phyloP scores from a whole-genome alignment of 1,140 invertebrate species.

The Ridgeia piscesae region DNA sequence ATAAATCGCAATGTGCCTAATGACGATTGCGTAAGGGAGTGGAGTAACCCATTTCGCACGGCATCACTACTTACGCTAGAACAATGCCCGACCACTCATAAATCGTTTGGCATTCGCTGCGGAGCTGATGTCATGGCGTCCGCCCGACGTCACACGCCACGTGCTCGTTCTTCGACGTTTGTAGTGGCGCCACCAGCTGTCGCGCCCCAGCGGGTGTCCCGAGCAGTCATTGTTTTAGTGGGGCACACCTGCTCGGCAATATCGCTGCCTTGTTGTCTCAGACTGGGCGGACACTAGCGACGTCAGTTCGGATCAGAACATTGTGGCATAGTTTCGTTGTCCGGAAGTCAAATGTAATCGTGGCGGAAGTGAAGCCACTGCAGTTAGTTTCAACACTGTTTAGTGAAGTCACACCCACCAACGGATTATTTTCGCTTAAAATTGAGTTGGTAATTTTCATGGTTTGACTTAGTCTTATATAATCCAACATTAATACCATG shows the following conservation, averaged over 20 bases:
- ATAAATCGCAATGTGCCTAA: background rate
- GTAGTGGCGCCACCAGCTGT: background rate
- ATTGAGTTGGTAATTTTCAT: background rate
- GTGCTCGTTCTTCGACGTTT: background rate
- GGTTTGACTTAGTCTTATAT: background rate
- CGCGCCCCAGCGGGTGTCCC: background rate
- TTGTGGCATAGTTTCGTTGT: background rate
- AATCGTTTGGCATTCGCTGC: background rate
- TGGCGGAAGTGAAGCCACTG: background rate
- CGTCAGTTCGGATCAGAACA: background rate
- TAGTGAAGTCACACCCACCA: background rate
- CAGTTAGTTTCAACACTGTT: background rate
- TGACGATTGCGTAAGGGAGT: background rate
- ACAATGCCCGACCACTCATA: background rate
- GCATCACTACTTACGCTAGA: background rate
- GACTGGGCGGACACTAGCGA: background rate
- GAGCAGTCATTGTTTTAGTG: background rate
- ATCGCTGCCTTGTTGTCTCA: background rate
- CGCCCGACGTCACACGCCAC: background rate
- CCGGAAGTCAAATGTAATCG: background rate
- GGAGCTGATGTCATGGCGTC: background rate
- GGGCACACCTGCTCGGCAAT: background rate
- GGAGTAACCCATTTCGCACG: background rate
- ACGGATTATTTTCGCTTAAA: background rate
- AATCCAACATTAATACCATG: background rate